Evolutionary conservation across 2,888 invertebrate species (phyloP), one percentile per base, ranked within the genome.

Genomic region (Xanthorhoe spadicearia): DNA sequence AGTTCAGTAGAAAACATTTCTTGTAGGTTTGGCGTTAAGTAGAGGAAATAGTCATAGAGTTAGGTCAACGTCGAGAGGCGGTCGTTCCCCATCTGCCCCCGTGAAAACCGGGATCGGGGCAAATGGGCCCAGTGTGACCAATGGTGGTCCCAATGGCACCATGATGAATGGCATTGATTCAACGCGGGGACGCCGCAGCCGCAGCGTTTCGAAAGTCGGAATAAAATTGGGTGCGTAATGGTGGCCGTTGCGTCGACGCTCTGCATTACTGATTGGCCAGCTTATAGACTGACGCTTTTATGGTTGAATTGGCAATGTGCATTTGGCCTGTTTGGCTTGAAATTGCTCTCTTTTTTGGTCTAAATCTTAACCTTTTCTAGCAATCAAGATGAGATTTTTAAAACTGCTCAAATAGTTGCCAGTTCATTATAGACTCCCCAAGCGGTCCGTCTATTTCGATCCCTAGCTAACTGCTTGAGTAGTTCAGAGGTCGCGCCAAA

Each of bases 11-110:
- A 81, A 76, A 80, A 62, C 86, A 89, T 91, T 83, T 90, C 86
- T 88, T 91, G 89, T 95, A 92, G 94, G 94, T 88, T 94, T 95
- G 89, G 94, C 94, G 92, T 95, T 95, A 90, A 94, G 94, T 92
- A 94, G 94, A 88, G 93, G 94, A 75, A 89, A 92, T 87, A 93
- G 94, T 91, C 92, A 91, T 91, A 94, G 94, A 82, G 91, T 94
- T 87, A 93, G 94, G 86, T 93, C 94, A 71, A 85, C 93, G 70
- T 89, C 94, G 72, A 86, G 92, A 76, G 92, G 91, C 70, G 92
- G 90, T 67, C 84, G 91, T 70, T 92, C 92, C 64, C 92, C 92
- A 65, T 91, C 91, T 67, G 93, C 87, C 74, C 89, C 92, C 72
- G 85, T 83, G 82, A 92, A 89, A 86, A 80, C 83, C 67, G 85